Percentiles rank a stretch among this genome's conserved stretches.
Conservation (phyloP, 37 sponge, comb jelly and placozoan genomes). For the Corticium candelabrum region DNA sequence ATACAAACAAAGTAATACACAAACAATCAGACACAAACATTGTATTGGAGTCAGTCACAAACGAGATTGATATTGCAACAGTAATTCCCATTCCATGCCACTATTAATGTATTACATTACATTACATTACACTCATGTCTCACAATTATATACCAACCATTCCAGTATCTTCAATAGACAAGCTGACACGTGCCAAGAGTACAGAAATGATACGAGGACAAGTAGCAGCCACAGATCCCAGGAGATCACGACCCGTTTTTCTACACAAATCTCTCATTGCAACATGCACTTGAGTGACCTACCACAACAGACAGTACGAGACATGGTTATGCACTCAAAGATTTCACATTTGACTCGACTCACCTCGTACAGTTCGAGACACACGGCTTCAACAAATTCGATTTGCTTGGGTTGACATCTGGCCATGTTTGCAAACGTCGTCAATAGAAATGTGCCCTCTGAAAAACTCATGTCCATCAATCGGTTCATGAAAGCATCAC, state of each 20-base stretch:
- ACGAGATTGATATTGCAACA: too few species aligned
- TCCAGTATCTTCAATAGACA: not conserved
- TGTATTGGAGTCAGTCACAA: too few species aligned
- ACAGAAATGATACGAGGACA: not conserved
- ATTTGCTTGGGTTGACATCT: slow-evolving; percentile 23
- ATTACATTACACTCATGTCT: too few species aligned
- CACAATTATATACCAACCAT: too few species aligned
- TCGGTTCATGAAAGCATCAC: slow-evolving; percentile 59
- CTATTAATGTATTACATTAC: too few species aligned
- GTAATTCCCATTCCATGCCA: too few species aligned
- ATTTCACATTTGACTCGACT: too few species aligned
- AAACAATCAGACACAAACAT: too few species aligned
- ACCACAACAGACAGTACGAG: too few species aligned
- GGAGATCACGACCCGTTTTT: not conserved
- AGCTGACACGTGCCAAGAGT: not conserved
- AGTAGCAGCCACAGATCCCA: not conserved
- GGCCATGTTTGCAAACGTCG: slow-evolving; percentile 92
- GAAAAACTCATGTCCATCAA: slow-evolving; percentile 73
- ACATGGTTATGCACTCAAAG: too few species aligned
- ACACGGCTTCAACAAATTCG: slow-evolving; percentile 57
- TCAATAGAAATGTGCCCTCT: slow-evolving; percentile 75
- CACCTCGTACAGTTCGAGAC: slow-evolving; percentile 70
- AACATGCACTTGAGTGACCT: not conserved
- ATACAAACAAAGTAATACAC: too few species aligned
- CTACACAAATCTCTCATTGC: not conserved